Evolutionary conservation across 2,113 vertebrate genomes (phyloP).

Genomic region (Marmota flaviventris): DNA sequence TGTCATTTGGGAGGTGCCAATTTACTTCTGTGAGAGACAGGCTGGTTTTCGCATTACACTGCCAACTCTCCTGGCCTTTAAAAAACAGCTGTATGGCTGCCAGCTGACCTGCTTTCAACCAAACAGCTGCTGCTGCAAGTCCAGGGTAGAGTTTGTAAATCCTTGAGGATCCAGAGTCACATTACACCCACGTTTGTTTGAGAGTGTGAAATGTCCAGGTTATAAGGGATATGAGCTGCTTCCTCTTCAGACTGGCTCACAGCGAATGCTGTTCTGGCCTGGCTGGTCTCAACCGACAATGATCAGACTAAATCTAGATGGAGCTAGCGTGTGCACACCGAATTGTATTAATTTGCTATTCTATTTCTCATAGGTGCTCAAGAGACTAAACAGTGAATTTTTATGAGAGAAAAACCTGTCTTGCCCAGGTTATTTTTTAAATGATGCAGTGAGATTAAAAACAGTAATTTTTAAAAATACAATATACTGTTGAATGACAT

Average conservation of each 20-base stretch:
- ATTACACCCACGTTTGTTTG: background rate
- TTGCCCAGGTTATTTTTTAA: constrained; percentile 39
- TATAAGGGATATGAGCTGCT: background rate
- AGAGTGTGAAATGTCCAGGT: background rate
- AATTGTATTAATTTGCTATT: background rate
- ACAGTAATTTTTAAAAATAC: background rate
- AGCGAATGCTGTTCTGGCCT: background rate
- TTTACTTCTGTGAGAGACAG: background rate
- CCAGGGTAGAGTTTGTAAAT: background rate
- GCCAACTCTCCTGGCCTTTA: constrained; percentile 55
- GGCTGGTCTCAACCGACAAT: background rate
- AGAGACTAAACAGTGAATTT: background rate
- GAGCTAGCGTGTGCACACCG: background rate
- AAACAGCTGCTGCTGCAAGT: constrained; percentile 58
- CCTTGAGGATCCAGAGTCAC: background rate
- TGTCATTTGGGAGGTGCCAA: background rate
- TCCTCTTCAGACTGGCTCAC: background rate
- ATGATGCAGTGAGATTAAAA: background rate
- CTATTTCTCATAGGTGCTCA: background rate
- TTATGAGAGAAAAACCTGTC: background rate
- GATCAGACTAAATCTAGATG: background rate
- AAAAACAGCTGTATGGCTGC: constrained; percentile 55
- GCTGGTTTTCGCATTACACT: constrained; percentile 5
- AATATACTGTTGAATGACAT: background rate
- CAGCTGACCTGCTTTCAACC: constrained; percentile 67